phyloP scores from a whole-genome alignment of 2,113 vertebrate genomes.

The Prolemur simus region DNA sequence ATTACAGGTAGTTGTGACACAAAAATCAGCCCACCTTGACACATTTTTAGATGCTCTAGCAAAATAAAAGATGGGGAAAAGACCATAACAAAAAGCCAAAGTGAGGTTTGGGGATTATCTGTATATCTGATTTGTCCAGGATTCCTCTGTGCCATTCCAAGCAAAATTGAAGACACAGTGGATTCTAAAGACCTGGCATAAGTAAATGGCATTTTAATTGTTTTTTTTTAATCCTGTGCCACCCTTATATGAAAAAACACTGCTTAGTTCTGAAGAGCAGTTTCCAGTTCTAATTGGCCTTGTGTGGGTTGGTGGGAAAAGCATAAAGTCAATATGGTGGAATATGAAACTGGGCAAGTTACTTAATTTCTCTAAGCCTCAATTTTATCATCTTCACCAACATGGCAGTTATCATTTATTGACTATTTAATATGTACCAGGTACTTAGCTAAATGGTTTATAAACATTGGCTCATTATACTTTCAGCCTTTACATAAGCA shows the following conservation, averaged over 20 bases:
- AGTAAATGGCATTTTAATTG: background rate
- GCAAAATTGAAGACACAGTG: background rate
- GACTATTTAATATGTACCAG: background rate
- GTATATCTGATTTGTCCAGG: background rate
- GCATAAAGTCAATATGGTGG: accelerated
- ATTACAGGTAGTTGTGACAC: background rate
- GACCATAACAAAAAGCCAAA: background rate
- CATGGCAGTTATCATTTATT: background rate
- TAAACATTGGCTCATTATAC: background rate
- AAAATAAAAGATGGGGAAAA: background rate
- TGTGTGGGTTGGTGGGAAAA: background rate
- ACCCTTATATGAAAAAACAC: background rate
- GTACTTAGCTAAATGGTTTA: background rate
- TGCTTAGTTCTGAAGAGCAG: background rate
- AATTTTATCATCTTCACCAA: background rate
- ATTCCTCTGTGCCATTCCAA: background rate
- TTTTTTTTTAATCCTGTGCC: background rate
- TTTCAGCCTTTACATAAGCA: background rate
- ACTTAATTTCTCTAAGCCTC: background rate
- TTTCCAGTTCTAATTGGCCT: background rate
- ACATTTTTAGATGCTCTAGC: background rate
- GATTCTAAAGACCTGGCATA: background rate
- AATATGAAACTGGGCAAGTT: background rate
- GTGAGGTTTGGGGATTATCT: background rate
- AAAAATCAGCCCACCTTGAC: background rate